Percentiles rank a stretch among this genome's conserved stretches.
These are phyloP conservation scores for Morpho achilles DNA, from an alignment of 2,888 invertebrate genomes.

Conservation along the genomic window DNA sequence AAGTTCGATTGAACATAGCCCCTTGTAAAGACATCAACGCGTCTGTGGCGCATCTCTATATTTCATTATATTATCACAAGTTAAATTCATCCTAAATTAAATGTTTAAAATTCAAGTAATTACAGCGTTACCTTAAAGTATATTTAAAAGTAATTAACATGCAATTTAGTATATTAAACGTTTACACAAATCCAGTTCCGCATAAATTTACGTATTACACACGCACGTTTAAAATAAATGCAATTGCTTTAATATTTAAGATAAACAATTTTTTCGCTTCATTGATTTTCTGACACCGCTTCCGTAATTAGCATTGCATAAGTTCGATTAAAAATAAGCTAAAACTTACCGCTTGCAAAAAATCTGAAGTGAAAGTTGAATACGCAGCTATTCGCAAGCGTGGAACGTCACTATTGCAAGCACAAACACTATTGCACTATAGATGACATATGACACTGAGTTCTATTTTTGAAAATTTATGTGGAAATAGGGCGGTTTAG, in stretches of 20 bases:
- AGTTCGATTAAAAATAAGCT: conserved; percentile 48
- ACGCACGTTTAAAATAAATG: conserved; percentile 27
- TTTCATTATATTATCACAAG: conserved; percentile 3
- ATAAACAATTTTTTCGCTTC: conserved; percentile 4
- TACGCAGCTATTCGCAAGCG: conserved; percentile 40
- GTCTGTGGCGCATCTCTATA: conserved; percentile 30
- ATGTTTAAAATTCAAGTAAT: conserved; percentile 12
- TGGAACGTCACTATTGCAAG: conserved; percentile 44
- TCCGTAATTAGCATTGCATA: conserved; percentile 18
- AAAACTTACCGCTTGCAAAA: conserved; percentile 71
- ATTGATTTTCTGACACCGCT: conserved; percentile 8
- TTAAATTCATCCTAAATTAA: conserved; percentile 7
- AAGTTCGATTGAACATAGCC: conserved; percentile 25
- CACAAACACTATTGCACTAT: conserved; percentile 67
- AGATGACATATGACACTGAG: conserved; percentile 43
- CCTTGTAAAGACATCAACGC: conserved; percentile 68
- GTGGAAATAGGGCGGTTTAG: conserved; percentile 34
- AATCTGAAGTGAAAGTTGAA: conserved; percentile 55
- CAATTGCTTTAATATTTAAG: conserved; percentile 1
- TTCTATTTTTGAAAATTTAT: conserved; percentile 39
- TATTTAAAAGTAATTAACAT: conserved; percentile 23
- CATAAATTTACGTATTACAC: conserved; percentile 29
- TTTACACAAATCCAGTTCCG: conserved; percentile 31
- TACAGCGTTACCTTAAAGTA: conserved; percentile 18
- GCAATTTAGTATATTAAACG: conserved; percentile 26